These are phyloP conservation scores for Cygnus buccinator DNA, from an alignment of 2,113 vertebrate species.

Conservation along the genomic window DNA sequence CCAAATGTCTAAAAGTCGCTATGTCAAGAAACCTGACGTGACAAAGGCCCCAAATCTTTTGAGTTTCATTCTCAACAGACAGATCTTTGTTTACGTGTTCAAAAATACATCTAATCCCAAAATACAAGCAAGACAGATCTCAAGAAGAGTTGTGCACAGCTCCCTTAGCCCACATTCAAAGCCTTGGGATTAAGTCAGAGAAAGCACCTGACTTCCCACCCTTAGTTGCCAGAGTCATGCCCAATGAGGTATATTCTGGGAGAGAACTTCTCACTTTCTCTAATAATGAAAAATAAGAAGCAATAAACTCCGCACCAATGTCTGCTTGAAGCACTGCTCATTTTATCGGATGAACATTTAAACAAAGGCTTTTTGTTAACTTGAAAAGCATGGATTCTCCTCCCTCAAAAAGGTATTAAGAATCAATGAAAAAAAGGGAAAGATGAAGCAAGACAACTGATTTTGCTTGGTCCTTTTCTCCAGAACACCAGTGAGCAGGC, in stretches of 20 bases:
- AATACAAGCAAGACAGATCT: not conserved
- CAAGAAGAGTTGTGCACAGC: not conserved
- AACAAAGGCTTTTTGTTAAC: constrained; percentile 27
- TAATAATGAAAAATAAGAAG: not conserved
- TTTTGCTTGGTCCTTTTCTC: not conserved
- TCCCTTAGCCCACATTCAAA: constrained; percentile 1
- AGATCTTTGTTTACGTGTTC: not conserved
- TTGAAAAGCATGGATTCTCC: not conserved
- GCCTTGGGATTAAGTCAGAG: constrained; percentile 3
- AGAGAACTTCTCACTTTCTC: constrained; percentile 46
- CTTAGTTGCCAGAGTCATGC: constrained; percentile 13
- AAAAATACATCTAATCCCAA: constrained; percentile 16
- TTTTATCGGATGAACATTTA: constrained; percentile 1
- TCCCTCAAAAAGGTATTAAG: not conserved
- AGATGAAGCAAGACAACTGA: not conserved
- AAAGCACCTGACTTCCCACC: constrained; percentile 43
- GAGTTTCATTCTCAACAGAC: not conserved
- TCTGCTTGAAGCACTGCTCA: not conserved
- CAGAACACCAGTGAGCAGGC: not conserved
- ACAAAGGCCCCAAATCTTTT: not conserved
- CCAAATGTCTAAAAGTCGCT: not conserved
- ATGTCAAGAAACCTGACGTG: not conserved
- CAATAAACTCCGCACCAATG: not conserved
- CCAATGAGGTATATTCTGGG: constrained; percentile 17
- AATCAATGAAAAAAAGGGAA: not conserved